Evolutionary conservation across 2,113 vertebrate species (phyloP).

Genomic region (Glareola pratincola): DNA sequence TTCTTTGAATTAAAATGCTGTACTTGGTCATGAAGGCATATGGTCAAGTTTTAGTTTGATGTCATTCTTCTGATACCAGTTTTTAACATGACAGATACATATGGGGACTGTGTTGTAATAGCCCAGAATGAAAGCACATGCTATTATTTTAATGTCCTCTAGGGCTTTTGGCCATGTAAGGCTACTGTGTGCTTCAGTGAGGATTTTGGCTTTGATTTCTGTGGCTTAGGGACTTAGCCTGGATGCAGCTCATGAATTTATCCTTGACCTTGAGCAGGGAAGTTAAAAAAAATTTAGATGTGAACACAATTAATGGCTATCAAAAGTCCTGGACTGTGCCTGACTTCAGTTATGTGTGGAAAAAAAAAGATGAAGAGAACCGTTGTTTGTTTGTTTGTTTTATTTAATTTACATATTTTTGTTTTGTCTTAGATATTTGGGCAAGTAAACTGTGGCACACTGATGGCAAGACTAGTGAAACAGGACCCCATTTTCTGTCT

Average conservation of each 20-base stretch:
- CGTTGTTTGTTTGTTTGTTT: neutral
- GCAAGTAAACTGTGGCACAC: neutral
- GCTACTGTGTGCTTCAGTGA: neutral
- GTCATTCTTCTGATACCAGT: neutral
- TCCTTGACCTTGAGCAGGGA: neutral
- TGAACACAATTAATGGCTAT: neutral
- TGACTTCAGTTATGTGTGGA: neutral
- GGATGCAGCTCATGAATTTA: neutral
- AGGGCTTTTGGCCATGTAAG: neutral
- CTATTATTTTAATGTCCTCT: neutral
- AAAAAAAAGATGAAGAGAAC: neutral
- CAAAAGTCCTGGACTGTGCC: neutral
- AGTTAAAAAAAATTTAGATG: neutral
- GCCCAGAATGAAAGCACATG: neutral
- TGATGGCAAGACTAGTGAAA: neutral
- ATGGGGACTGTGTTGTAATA: neutral
- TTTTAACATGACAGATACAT: neutral
- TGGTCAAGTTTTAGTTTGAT: neutral
- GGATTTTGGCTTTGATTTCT: neutral
- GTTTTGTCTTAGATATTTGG: neutral
- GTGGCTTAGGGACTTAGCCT: neutral
- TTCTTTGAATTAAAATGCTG: neutral
- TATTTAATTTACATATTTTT: neutral
- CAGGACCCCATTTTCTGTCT: neutral
- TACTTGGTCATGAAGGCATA: neutral